A percentile compares a stretch with the other conserved stretches of the same genome.
phyloP scores from a whole-genome alignment of 2,797 vertebrate genomes.

The Lepus townsendii region DNA sequence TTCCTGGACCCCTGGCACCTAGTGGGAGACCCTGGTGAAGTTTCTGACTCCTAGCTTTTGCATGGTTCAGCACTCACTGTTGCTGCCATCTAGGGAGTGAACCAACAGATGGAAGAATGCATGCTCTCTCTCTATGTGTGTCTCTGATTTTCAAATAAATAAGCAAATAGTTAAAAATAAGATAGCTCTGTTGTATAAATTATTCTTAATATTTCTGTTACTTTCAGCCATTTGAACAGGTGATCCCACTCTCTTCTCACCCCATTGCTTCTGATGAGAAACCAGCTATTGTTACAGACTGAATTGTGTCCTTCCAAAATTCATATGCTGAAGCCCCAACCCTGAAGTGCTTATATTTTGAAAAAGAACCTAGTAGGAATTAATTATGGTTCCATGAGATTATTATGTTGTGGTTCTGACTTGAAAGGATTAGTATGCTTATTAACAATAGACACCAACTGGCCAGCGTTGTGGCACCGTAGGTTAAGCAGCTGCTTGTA shows the following conservation, averaged over 20 bases:
- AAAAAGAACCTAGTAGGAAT: not conserved
- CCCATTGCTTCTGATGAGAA: not conserved
- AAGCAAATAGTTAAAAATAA: not conserved
- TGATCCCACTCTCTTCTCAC: not conserved
- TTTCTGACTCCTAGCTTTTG: no score
- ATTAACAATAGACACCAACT: no score
- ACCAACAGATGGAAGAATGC: no score
- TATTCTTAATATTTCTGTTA: not conserved
- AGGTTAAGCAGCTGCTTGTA: no score
- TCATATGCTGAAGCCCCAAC: not conserved
- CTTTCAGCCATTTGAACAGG: not conserved
- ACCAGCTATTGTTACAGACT: not conserved
- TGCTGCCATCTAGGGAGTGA: no score
- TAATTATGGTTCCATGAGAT: not conserved
- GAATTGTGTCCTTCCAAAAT: not conserved
- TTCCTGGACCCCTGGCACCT: no score
- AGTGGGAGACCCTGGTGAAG: no score
- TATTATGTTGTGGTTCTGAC: accelerated
- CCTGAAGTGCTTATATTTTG: not conserved
- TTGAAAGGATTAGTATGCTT: not conserved
- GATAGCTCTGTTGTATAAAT: not conserved
- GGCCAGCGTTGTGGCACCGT: no score
- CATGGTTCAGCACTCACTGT: no score
- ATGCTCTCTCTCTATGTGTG: no score
- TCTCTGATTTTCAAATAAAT: no score